These are phyloP conservation scores for Eupithecia pulchellata DNA, from an alignment of 2,888 invertebrate genomes.

Conservation along the genomic window DNA sequence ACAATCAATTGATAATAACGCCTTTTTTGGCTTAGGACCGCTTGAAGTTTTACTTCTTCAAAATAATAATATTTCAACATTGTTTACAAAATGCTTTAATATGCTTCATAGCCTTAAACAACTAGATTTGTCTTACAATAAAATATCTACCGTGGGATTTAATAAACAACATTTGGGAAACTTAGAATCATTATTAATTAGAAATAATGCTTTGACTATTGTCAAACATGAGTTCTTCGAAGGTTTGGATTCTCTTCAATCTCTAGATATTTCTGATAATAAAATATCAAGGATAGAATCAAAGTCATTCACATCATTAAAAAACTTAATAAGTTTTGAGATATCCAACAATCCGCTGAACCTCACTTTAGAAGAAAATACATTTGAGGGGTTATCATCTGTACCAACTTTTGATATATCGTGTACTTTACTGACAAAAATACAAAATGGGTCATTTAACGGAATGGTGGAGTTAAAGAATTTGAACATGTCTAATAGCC, in stretches of 20 bases:
- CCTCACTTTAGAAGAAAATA: constrained; percentile 56
- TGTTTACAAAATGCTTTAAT: constrained; percentile 59
- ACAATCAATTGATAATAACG: constrained; percentile 59
- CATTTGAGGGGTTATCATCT: constrained; percentile 62
- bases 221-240: constrained; percentile 57
- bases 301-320: constrained; percentile 58
- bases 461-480: constrained; percentile 60
- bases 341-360: constrained; percentile 64
- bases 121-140: constrained; percentile 67
- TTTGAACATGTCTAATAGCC: constrained; percentile 65
- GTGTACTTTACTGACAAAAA: constrained; percentile 51
- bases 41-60: constrained; percentile 57
- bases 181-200: constrained; percentile 55
- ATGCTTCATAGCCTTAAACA: constrained; percentile 50
- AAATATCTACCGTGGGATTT: constrained; percentile 60
- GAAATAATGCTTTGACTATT: constrained; percentile 58
- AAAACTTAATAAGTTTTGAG: constrained; percentile 58
- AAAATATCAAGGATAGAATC: constrained; percentile 58
- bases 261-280: constrained; percentile 68
- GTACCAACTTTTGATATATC: constrained; percentile 68
- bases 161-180: constrained; percentile 57
- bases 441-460: constrained; percentile 65
- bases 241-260: constrained; percentile 53
- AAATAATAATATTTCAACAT: constrained; percentile 57
- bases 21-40: constrained; percentile 59